Evolutionary conservation across 2,888 invertebrate species (phyloP).

Genomic region (Leucoma salicis): DNA sequence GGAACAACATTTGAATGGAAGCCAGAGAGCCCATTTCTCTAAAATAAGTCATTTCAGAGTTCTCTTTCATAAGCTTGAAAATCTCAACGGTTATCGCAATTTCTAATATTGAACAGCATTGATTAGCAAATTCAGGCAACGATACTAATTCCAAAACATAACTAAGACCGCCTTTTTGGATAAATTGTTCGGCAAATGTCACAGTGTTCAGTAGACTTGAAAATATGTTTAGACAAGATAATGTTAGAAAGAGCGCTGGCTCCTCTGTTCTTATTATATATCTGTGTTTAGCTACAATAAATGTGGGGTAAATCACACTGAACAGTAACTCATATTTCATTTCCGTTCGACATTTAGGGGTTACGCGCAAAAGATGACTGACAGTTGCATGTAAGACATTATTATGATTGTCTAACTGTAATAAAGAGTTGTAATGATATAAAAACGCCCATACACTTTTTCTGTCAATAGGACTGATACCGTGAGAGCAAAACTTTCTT

Average conservation of each 20-base stretch:
- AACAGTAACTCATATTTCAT: slow-evolving; percentile 82
- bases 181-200: slow-evolving; percentile 82
- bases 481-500: slow-evolving; percentile 54
- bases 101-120: slow-evolving; percentile 83
- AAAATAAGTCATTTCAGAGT: slow-evolving; percentile 51
- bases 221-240: slow-evolving; percentile 83
- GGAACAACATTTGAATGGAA: slow-evolving; percentile 70
- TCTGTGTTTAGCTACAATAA: slow-evolving; percentile 77
- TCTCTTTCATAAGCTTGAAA: slow-evolving; percentile 66
- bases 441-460: slow-evolving; percentile 81
- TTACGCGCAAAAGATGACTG: slow-evolving; percentile 81
- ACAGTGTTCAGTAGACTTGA: slow-evolving; percentile 80
- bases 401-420: slow-evolving; percentile 78
- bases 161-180: slow-evolving; percentile 79
- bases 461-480: slow-evolving; percentile 52
- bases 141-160: slow-evolving; percentile 80
- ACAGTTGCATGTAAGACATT: slow-evolving; percentile 80
- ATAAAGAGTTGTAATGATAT: slow-evolving; percentile 79
- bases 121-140: slow-evolving; percentile 79
- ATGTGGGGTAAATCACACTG: slow-evolving; percentile 83
- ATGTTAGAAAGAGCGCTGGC: slow-evolving; percentile 80
- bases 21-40: slow-evolving; percentile 63
- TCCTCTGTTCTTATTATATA: slow-evolving; percentile 72
- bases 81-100: slow-evolving; percentile 83
- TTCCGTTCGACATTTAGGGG: slow-evolving; percentile 76